Evolutionary conservation across 2,888 invertebrate species (phyloP).

Genomic region (Metellina segmentata): DNA sequence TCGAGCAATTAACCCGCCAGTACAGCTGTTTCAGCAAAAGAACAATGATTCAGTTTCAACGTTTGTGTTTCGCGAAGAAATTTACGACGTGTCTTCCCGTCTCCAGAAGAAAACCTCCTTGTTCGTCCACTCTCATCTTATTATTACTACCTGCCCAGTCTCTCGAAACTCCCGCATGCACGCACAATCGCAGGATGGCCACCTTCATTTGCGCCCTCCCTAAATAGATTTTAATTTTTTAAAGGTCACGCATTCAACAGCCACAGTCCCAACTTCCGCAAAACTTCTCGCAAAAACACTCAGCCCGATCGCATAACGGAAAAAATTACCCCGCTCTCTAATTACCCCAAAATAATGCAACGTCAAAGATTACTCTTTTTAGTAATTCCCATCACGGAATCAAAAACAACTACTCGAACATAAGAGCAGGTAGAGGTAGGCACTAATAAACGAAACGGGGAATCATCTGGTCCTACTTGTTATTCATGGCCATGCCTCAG

Average conservation of each 20-base stretch:
- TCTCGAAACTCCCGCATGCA: neutral
- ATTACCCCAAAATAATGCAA: slow-evolving; percentile 60
- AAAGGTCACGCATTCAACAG: slow-evolving; percentile 52
- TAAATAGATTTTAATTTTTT: slow-evolving; percentile 50
- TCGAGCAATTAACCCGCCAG: no score
- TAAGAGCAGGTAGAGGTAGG: slow-evolving; percentile 31
- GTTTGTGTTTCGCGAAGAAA: no score
- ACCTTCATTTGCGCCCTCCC: slow-evolving; percentile 23
- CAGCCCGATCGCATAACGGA: neutral
- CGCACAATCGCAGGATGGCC: neutral
- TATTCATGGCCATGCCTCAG: slow-evolving; percentile 58
- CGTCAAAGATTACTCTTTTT: slow-evolving; percentile 38
- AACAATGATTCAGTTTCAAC: no score
- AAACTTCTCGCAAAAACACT: neutral
- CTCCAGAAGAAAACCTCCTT: no score
- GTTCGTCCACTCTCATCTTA: no score
- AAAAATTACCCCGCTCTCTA: slow-evolving; percentile 41
- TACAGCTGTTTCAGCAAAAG: no score
- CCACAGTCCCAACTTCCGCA: neutral
- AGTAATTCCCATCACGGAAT: slow-evolving; percentile 65
- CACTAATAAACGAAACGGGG: slow-evolving; percentile 43
- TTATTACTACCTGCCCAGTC: no score
- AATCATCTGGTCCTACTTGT: slow-evolving; percentile 49
- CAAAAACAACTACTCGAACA: slow-evolving; percentile 50
- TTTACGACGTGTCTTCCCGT: no score